Evolutionary conservation across 92 coral and sea anemone species (phyloP), one percentile per base, ranked within the genome.

Genomic region (Porites cylindrica): DNA sequence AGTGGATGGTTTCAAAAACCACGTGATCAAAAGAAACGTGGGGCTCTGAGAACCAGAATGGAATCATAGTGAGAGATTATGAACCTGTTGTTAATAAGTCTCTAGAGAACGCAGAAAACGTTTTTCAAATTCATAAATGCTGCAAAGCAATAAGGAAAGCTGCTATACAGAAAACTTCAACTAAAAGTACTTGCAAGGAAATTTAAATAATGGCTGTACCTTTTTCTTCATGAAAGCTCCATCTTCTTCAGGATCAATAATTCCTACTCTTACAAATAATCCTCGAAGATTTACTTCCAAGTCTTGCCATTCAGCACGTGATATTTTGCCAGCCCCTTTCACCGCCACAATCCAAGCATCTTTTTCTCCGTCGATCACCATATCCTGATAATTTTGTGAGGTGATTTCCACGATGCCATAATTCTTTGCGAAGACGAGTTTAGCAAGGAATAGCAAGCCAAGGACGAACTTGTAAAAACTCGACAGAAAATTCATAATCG

Each of bases 311-410:
- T 88, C 74, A 12, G 92, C 80, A 12, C 86, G 75, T 23, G 94
- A 86, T 12, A 92, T 80, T 66, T 88, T 97, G 3, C 91, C 89
- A 20, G 90, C 94, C 26, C 88, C 94, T 84, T 88, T 93, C 8
- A 97, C 90, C 6, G 93, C 97, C 50, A 97, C 91, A 61, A 97
- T 95, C 98, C 99, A 96, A 8, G 98, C 99, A 11, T 95, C 95
- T 71, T 86, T 89, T 6, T 52, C 84, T 54, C 93, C 91, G 59
- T 95, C 86, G 1, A 95, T 81, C 38, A 97, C 93, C 32, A 75
- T 71, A 8, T 60, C 64, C 50, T 95, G 93, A 74, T 91, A 95
- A 76, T 91, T 95, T 17, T 56, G 80, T 1, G 98, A 56, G 8
- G 93, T 88, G 62, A 95, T 84, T 66, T 79, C 88, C 13, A 72